Percentiles rank a stretch among this genome's conserved stretches.
Evolutionary conservation across 2,797 vertebrate genomes (phyloP).

Genomic region (Chelon labrosus): DNA sequence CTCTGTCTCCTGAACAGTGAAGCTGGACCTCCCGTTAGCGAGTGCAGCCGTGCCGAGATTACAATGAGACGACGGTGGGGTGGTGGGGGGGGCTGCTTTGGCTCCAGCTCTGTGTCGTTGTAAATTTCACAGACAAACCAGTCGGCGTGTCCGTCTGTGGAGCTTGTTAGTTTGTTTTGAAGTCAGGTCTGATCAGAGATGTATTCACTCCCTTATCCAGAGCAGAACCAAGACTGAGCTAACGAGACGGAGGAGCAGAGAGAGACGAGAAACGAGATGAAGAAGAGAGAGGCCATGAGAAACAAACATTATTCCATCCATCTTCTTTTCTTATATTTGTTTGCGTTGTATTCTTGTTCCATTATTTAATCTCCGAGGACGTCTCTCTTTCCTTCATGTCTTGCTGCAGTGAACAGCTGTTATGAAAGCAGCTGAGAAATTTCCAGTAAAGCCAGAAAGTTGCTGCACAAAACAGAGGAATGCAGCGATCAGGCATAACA

Average conservation of each 20-base stretch:
- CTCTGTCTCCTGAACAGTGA: too few relatives aligned
- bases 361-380: constrained; percentile 4
- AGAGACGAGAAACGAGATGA: not conserved
- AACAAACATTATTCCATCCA: not conserved
- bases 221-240: constrained; percentile 32
- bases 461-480: too few relatives aligned
- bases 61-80: constrained; percentile 7
- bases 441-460: too few relatives aligned
- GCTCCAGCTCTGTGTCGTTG: constrained; percentile 3
- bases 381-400: not conserved
- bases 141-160: constrained; percentile 11
- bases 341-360: not conserved
- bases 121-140: constrained; percentile 15
- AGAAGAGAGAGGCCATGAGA: not conserved
- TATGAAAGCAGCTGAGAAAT: too few relatives aligned
- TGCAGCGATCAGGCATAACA: too few relatives aligned
- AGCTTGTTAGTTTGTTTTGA: constrained; percentile 56
- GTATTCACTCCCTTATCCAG: constrained; percentile 27
- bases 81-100: too few relatives aligned
- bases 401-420: not conserved
- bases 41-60: not conserved
- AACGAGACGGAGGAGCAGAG: constrained; percentile 33
- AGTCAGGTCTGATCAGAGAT: constrained; percentile 7
- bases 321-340: not conserved
- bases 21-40: not conserved